These are phyloP conservation scores for Hestina assimilis DNA, from an alignment of 1,140 invertebrate species.

Conservation along the genomic window DNA sequence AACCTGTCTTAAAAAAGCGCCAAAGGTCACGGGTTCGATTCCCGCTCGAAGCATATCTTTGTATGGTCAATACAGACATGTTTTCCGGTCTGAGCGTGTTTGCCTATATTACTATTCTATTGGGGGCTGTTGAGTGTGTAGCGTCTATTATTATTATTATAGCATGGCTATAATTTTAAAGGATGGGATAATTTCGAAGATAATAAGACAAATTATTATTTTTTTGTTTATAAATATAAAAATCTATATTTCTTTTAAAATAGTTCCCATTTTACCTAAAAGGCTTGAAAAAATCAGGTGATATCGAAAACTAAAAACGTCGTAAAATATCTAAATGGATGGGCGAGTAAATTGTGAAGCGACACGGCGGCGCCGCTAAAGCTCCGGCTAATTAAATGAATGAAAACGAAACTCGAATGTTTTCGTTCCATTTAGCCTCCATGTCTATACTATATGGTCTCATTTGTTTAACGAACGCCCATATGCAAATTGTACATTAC, in stretches of 20 bases:
- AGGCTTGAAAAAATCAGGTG: neutral
- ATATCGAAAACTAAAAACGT: slow-evolving; percentile 27
- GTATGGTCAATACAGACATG: too few relatives aligned
- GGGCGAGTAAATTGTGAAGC: slow-evolving; percentile 44
- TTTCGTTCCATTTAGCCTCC: slow-evolving; percentile 70
- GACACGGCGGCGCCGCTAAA: slow-evolving; percentile 64
- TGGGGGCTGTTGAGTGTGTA: too few relatives aligned
- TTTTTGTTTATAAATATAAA: neutral
- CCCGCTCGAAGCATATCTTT: too few relatives aligned
- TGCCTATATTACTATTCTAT: too few relatives aligned
- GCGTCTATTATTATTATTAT: too few relatives aligned
- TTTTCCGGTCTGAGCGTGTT: too few relatives aligned
- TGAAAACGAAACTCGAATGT: slow-evolving; percentile 73
- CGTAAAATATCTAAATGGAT: slow-evolving; percentile 48
- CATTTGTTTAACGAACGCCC: slow-evolving; percentile 28
- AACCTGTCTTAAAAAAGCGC: too few relatives aligned
- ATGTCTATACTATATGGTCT: slow-evolving; percentile 52
- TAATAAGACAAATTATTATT: too few relatives aligned
- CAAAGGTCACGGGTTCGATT: too few relatives aligned
- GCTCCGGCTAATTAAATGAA: slow-evolving; percentile 72
- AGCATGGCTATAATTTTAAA: too few relatives aligned
- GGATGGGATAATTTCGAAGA: too few relatives aligned
- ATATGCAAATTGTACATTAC: slow-evolving; percentile 8
- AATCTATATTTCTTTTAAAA: neutral
- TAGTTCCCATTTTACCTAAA: neutral